Evolutionary conservation across 2,888 invertebrate species (phyloP).

Genomic region (Dolomedes plantarius): DNA sequence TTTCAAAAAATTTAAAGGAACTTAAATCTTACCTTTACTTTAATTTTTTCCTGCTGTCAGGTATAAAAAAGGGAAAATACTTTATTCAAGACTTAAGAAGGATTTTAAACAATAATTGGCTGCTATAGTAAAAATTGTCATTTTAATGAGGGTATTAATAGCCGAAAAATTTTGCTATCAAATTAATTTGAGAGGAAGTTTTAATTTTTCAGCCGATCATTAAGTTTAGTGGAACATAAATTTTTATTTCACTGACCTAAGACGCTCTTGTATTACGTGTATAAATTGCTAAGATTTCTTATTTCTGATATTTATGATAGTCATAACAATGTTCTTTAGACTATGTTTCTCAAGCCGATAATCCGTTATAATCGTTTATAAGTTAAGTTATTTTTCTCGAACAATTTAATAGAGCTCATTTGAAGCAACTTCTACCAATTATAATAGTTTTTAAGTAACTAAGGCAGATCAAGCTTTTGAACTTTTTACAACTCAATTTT

Average conservation of each 20-base stretch:
- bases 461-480: too few relatives aligned
- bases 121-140: not conserved
- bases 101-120: not conserved
- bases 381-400: not conserved
- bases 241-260: not conserved
- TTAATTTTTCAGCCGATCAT: not conserved
- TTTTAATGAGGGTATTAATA: constrained; percentile 13
- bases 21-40: too few relatives aligned
- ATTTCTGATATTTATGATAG: not conserved
- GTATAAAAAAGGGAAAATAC: too few relatives aligned
- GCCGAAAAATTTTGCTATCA: not conserved
- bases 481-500: too few relatives aligned
- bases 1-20: too few relatives aligned
- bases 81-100: too few relatives aligned
- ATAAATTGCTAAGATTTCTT: not conserved
- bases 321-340: not conserved
- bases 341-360: not conserved
- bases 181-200: not conserved
- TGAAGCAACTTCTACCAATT: too few relatives aligned
- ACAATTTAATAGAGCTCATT: not conserved
- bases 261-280: not conserved
- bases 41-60: too few relatives aligned
- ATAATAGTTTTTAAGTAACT: too few relatives aligned
- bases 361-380: not conserved
- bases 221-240: not conserved